These are phyloP conservation scores for Trichacis sp. DNA, from an alignment of 2,888 invertebrate species.

Conservation along the genomic window DNA sequence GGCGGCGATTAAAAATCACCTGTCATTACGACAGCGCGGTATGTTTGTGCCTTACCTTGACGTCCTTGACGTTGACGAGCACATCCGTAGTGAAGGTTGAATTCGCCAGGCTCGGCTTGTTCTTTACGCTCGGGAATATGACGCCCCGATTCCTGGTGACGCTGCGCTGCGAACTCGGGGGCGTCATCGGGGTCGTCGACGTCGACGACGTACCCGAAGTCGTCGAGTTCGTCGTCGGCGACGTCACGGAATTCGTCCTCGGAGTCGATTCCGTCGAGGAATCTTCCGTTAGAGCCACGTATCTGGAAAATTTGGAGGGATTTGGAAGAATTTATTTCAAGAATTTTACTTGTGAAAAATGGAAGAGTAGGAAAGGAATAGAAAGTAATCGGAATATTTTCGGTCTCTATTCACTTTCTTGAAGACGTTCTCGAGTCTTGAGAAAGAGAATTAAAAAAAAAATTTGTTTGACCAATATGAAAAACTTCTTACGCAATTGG, in stretches of 20 bases:
- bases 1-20: constrained; percentile 12
- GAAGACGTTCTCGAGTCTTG: too few species aligned
- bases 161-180: constrained; percentile 63
- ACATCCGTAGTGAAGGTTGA: constrained; percentile 85
- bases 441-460: too few species aligned
- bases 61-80: constrained; percentile 82
- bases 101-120: constrained; percentile 87
- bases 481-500: too few species aligned
- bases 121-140: constrained; percentile 92
- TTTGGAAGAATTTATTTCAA: too few species aligned
- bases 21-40: constrained; percentile 7
- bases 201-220: constrained; percentile 31
- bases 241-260: constrained; percentile 61
- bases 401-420: too few species aligned
- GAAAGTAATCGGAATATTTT: too few species aligned
- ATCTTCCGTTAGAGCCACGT: constrained; percentile 57
- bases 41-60: constrained; percentile 75
- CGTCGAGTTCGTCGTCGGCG: constrained; percentile 1
- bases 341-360: too few species aligned
- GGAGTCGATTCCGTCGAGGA: constrained; percentile 57
- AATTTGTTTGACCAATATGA: too few species aligned
- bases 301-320: constrained; percentile 42
- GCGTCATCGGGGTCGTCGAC: constrained; percentile 45
- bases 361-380: too few species aligned
- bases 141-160: constrained; percentile 81